These are phyloP conservation scores for Mesorhabditis belari DNA, from an alignment of 2,888 invertebrate species.

Conservation along the genomic window DNA sequence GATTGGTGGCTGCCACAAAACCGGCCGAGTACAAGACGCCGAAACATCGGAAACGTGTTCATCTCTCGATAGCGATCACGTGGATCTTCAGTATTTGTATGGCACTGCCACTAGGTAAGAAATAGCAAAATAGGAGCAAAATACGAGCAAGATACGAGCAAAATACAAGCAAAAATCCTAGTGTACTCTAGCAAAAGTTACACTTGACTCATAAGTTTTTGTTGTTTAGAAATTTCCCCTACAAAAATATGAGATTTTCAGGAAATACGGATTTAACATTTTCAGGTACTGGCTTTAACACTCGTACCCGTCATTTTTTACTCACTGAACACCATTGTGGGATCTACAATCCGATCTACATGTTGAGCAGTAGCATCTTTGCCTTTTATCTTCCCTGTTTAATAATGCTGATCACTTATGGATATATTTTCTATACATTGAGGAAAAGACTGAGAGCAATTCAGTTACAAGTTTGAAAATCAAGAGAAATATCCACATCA, in stretches of 20 bases:
- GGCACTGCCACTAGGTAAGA: conserved; percentile 43
- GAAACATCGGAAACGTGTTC: conserved; percentile 48
- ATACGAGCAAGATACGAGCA: no score
- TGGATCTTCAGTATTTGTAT: conserved; percentile 51
- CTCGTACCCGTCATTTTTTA: conserved; percentile 34
- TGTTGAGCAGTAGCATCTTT: conserved; percentile 50
- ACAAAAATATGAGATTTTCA: no score
- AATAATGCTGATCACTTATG: conserved; percentile 58
- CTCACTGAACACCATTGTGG: conserved; percentile 49
- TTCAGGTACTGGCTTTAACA: conserved; percentile 44
- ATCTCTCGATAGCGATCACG: conserved; percentile 44
- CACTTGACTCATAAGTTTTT: no score
- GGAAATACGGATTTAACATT: no score
- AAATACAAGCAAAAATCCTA: no score
- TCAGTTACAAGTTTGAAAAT: conserved; percentile 41
- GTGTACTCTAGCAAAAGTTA: no score
- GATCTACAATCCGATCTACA: conserved; percentile 48
- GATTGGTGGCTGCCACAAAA: conserved; percentile 51
- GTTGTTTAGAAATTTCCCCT: no score
- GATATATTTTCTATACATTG: conserved; percentile 53
- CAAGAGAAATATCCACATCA: not conserved
- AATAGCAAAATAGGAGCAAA: no score
- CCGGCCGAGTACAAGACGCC: conserved; percentile 52
- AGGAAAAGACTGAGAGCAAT: conserved; percentile 51
- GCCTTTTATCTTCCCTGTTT: conserved; percentile 58